Conservation (phyloP, 2,888 invertebrate species). For the Blera fallax region DNA sequence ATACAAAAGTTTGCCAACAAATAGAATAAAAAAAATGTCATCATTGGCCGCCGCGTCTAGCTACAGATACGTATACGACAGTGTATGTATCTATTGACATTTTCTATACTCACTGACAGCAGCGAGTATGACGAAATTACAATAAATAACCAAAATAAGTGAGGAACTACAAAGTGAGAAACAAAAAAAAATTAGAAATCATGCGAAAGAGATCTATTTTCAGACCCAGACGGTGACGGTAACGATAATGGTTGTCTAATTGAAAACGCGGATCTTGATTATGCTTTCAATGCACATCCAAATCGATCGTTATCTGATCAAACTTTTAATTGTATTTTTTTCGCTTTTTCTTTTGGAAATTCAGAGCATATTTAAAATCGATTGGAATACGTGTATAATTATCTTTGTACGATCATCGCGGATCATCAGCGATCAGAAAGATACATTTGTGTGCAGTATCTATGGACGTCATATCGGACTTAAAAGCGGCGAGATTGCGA, state of each 20-base stretch:
- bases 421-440: not conserved
- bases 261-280: constrained; percentile 18
- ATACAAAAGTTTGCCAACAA: constrained; percentile 10
- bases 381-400: not conserved
- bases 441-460: not conserved
- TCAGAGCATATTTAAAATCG: not conserved
- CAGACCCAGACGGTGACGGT: constrained; percentile 23
- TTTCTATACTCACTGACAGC: not conserved
- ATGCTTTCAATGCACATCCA: not conserved
- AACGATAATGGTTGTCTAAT: constrained; percentile 18
- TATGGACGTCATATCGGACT: not conserved
- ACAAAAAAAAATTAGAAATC: not conserved
- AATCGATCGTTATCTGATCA: too few species aligned
- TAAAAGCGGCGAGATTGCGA: not conserved
- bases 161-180: not conserved
- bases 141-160: constrained; percentile 22
- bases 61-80: not conserved
- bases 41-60: not conserved
- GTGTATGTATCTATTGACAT: too few species aligned
- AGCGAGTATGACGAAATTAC: constrained; percentile 32
- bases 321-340: not conserved
- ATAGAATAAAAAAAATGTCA: not conserved
- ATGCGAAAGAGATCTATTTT: constrained; percentile 18
- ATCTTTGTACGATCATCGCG: not conserved
- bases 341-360: not conserved